These are phyloP conservation scores for Sesia bembeciformis DNA, from an alignment of 2,888 invertebrate species.

Conservation along the genomic window DNA sequence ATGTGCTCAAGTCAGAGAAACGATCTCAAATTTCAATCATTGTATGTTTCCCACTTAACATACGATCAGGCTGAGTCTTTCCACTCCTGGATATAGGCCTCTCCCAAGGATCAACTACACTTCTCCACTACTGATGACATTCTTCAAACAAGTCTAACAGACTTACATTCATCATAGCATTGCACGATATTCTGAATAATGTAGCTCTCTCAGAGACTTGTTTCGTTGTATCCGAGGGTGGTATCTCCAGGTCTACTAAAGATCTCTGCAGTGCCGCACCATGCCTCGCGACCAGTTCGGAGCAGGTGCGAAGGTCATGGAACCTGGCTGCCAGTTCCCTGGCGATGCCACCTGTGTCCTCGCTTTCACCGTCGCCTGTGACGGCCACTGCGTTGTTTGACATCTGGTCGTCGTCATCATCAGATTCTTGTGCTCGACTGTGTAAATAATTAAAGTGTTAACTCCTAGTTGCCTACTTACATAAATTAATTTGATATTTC, in stretches of 20 bases:
- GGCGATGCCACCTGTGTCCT: slow-evolving; percentile 76
- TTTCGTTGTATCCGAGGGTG: slow-evolving; percentile 85
- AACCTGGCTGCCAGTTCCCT: slow-evolving; percentile 82
- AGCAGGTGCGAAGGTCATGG: slow-evolving; percentile 93
- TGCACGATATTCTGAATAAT: slow-evolving; percentile 95
- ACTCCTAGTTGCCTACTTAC: too few species aligned
- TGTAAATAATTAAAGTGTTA: not conserved
- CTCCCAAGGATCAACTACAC: too few species aligned
- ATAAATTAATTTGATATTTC: too few species aligned
- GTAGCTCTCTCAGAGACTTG: slow-evolving; percentile 94
- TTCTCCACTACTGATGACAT: too few species aligned
- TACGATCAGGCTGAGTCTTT: too few species aligned
- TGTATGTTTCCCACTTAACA: too few species aligned
- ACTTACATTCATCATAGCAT: slow-evolving; percentile 94
- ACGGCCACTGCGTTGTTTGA: slow-evolving; percentile 54
- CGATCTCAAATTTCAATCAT: too few species aligned
- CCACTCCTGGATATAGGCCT: too few species aligned
- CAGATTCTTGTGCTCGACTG: slow-evolving; percentile 81
- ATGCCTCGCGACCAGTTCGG: slow-evolving; percentile 91
- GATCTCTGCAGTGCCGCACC: slow-evolving; percentile 88
- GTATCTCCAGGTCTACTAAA: slow-evolving; percentile 84
- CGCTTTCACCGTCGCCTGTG: slow-evolving; percentile 68
- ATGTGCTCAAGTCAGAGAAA: too few species aligned
- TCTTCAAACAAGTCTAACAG: not conserved
- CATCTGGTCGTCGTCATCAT: slow-evolving; percentile 82